A percentile compares a stretch with the other conserved stretches of the same genome.
phyloP scores from a whole-genome alignment of 2,113 vertebrate species.

The Ancistrus triradiatus region DNA sequence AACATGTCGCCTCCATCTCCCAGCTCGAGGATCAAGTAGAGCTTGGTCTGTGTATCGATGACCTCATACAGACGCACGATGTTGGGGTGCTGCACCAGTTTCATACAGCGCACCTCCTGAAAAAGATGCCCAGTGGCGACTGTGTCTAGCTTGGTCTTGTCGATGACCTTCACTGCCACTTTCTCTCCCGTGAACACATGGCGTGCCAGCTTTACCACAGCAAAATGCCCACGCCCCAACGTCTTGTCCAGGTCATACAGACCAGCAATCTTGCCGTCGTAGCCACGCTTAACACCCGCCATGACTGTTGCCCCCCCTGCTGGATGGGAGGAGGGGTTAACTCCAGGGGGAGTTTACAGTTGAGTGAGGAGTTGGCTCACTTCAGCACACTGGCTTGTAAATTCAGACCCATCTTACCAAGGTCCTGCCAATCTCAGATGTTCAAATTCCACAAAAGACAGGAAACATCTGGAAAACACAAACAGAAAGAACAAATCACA shows the following conservation, averaged over 20 bases:
- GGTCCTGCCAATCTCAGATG: constrained; percentile 9
- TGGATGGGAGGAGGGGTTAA: constrained; percentile 45
- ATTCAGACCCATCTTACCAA: constrained; percentile 22
- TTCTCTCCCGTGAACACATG: constrained; percentile 98
- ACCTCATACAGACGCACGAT: constrained; percentile 96
- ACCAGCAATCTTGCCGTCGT: constrained; percentile 96
- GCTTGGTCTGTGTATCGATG: constrained; percentile 97
- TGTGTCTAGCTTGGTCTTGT: constrained; percentile 95
- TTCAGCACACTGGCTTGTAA: constrained; percentile 28
- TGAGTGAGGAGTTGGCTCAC: constrained; percentile 11
- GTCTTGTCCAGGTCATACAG: constrained; percentile 98
- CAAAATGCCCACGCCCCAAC: constrained; percentile 93
- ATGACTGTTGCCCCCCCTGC: constrained; percentile 74
- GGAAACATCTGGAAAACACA: not conserved
- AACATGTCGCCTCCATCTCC: constrained; percentile 98
- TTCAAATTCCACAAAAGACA: not conserved
- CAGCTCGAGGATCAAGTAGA: constrained; percentile 94
- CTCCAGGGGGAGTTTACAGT: constrained; percentile 27
- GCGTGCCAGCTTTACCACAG: constrained; percentile 94
- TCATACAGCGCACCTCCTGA: constrained; percentile 98
- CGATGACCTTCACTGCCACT: constrained; percentile 96
- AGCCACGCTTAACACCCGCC: constrained; percentile 95
- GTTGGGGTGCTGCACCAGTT: constrained; percentile 95
- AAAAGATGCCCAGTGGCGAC: constrained; percentile 94
- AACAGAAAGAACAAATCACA: not conserved